Evolutionary conservation across 2,113 vertebrate species (phyloP).

Genomic region (Triplophysa tibetana): DNA sequence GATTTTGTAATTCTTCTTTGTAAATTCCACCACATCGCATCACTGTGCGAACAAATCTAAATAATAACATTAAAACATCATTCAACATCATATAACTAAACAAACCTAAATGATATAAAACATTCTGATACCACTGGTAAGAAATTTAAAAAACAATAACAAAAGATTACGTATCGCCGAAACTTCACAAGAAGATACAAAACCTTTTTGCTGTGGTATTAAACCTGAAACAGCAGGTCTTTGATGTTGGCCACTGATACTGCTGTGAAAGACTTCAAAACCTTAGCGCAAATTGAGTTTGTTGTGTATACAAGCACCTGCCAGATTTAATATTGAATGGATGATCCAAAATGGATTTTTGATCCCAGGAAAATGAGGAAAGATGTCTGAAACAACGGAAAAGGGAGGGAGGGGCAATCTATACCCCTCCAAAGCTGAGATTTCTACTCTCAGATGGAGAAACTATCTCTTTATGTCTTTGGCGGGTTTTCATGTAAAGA

Average conservation of each 20-base stretch:
- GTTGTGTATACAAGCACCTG: slow-evolving; percentile 82
- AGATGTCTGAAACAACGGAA: slow-evolving; percentile 74
- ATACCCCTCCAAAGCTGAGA: slow-evolving; percentile 77
- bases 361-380: slow-evolving; percentile 81
- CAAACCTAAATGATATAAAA: not conserved
- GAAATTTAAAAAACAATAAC: slow-evolving; percentile 9
- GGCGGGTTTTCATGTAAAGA: slow-evolving; percentile 85
- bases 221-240: slow-evolving; percentile 66
- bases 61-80: too few relatives aligned
- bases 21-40: not conserved
- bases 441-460: slow-evolving; percentile 68
- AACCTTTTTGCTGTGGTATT: slow-evolving; percentile 48
- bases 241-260: slow-evolving; percentile 71
- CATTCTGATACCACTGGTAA: not conserved
- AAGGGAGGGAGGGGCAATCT: slow-evolving; percentile 53
- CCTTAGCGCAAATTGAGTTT: slow-evolving; percentile 79
- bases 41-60: too few relatives aligned
- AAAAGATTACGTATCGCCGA: not conserved
- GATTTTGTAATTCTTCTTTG: not conserved
- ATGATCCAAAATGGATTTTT: slow-evolving; percentile 80
- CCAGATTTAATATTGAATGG: slow-evolving; percentile 83
- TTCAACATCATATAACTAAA: not conserved
- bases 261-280: slow-evolving; percentile 79
- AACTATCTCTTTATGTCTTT: slow-evolving; percentile 72
- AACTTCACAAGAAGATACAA: slow-evolving; percentile 9